These are phyloP conservation scores for Drosophila lini DNA, from an alignment of 1,140 invertebrate genomes.

Conservation along the genomic window DNA sequence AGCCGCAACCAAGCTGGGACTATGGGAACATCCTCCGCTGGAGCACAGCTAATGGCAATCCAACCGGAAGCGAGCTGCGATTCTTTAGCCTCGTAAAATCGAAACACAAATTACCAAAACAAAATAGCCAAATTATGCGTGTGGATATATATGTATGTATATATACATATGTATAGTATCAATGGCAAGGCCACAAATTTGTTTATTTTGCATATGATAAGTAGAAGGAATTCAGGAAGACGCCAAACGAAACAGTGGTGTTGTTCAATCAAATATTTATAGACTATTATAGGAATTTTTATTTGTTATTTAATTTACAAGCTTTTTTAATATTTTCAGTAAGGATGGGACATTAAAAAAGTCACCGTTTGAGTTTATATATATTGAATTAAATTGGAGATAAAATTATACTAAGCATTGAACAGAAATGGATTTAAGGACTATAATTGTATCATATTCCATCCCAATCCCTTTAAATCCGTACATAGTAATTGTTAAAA, in stretches of 20 bases:
- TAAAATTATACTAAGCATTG: not conserved
- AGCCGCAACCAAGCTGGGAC: constrained; percentile 22
- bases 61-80: constrained; percentile 21
- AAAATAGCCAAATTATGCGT: constrained; percentile 29
- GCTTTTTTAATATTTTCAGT: too few relatives aligned
- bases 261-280: not conserved
- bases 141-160: not conserved
- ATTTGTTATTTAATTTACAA: not conserved
- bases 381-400: not conserved
- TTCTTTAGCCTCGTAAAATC: constrained; percentile 40
- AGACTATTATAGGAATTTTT: not conserved
- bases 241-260: constrained; percentile 14
- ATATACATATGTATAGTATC: constrained; percentile 14
- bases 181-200: constrained; percentile 45
- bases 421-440: not conserved
- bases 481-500: too few relatives aligned
- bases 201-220: constrained; percentile 48
- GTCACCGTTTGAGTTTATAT: not conserved
- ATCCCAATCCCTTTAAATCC: too few relatives aligned
- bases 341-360: too few relatives aligned
- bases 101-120: constrained; percentile 43
- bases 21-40: constrained; percentile 9
- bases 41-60: constrained; percentile 46
- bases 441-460: not conserved
- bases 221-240: constrained; percentile 7